Evolutionary conservation across 2,797 vertebrate species (phyloP).

Genomic region (Emydoidea blandingii): DNA sequence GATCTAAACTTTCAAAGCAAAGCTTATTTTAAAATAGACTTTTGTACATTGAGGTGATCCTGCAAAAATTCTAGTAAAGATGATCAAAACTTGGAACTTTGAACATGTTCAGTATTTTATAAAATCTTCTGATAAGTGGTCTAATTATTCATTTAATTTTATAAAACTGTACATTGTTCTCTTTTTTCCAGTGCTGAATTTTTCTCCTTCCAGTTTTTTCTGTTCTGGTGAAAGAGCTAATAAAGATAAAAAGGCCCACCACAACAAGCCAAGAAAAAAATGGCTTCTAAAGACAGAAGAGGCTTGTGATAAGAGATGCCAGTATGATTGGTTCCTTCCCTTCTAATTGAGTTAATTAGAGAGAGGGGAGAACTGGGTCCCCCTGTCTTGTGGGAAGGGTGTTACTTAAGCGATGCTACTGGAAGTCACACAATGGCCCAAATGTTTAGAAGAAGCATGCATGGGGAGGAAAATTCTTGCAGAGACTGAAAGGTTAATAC

Average conservation of each 20-base stretch:
- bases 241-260: not conserved
- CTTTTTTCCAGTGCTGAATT: not conserved
- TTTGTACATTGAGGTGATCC: not conserved
- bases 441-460: not conserved
- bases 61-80: not conserved
- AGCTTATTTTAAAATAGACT: not conserved
- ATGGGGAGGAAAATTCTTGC: not conserved
- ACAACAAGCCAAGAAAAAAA: not conserved
- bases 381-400: not conserved
- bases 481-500: not conserved
- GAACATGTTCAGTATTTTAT: not conserved
- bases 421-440: not conserved
- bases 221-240: not conserved
- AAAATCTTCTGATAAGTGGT: not conserved
- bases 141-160: not conserved
- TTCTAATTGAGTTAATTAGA: not conserved
- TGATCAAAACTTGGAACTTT: not conserved
- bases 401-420: not conserved
- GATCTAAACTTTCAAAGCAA: not conserved
- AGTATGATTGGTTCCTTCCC: not conserved
- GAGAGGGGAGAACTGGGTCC: not conserved
- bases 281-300: not conserved
- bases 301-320: not conserved
- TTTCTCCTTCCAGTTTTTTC: not conserved
- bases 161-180: not conserved